Base-by-base conservation (phyloP, 2,888 invertebrate species). In the Neoascia interrupta region DNA sequence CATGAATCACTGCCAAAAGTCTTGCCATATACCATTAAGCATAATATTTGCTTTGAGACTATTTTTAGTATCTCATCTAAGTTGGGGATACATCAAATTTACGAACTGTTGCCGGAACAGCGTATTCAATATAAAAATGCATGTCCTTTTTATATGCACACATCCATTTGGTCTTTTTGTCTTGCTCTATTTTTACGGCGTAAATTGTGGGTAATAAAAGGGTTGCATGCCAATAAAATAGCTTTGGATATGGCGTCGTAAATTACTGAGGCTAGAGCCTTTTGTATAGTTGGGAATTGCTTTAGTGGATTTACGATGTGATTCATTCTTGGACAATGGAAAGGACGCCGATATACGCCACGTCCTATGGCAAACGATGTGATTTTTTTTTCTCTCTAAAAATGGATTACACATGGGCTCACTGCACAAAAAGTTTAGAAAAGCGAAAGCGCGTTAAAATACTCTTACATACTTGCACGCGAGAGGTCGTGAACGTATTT, bases 301-400 rank as follows among this genome's bases (percentile, higher is more conserved):
- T 68, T 68, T 73, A 43, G 49, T 73, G 60, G 61, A 79, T 79
- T 79, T 79, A 79, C 73, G 76, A 76, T 79, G 66, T 68, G 54
- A 79, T 73, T 61, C 56, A 68, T 75, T 75, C 68, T 61, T 60
- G 47, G 49, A 79, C 79, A 79, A 79, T 73, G 68, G 66, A 68
- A 68, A 37, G 45, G 5, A 13, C 21, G 43, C 31, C 51, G 60
- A 51, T 53, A 26, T 51, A 41, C 26, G 43, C 34, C 26, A 19
- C 18, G 18, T 41, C 36, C 41, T 26, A 16, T 6, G 1, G 23
- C 4, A 21, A 11, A 3, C 2, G n/a, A 15, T 10, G 6, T 18
- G n/a, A 1, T 31, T 39, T 47, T 36, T 28, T 41, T 34, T 8
- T 0, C 16, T 37, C 28, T 15, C 11, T 15, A 26, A 45, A 56